Evolutionary conservation across 2,797 vertebrate genomes (phyloP), one percentile per base, ranked within the genome.

Genomic region (Pagetopsis macropterus): DNA sequence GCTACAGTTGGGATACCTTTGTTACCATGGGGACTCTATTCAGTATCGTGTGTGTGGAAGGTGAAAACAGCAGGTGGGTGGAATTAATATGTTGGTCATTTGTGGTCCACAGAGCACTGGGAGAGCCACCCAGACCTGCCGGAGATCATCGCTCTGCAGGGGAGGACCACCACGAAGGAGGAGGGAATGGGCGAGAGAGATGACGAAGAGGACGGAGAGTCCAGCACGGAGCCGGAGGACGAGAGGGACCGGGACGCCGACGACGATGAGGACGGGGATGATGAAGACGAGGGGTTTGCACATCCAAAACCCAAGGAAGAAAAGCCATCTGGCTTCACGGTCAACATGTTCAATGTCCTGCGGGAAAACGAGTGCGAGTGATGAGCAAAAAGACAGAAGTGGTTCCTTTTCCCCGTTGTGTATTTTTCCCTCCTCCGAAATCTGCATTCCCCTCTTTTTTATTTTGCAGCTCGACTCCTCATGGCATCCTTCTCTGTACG

Each of bases 141-240:
- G 0, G 97, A 97, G 69, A 94, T 98, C 64, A 85, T 94, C 13
- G 87, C 88, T n/a, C 86, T 96, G 65, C 96, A 95, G 77, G 96
- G 95, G 56, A 87, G 94, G 50, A 82, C 71, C 2, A 54, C 78
- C 0, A 80, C 84, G 9, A 92, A 91, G 51, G 84, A 92, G 52
- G 33, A 37, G 33, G 89, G 85, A 37, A 17, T 88, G 1, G 90
- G 84, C 40, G 88, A 87, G 45, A 82, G 84, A 51, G 91, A 92
- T 0, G 93, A 89, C 1, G 91, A 95, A 1, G 91, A 93, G 1
- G 96, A 97, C 0, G 95, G 93, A 1, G 95, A 95, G 77, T 96
- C 96, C 21, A 97, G 94, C 88, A 96, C 95, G 0, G 96, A 96
- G 69, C 95, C 96, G 19, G 96, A 97, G 77, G 96, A 96, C 11